Evolutionary conservation across 2,113 vertebrate species (phyloP), one percentile per base, ranked within the genome.

Genomic region (Rhinogobius similis): DNA sequence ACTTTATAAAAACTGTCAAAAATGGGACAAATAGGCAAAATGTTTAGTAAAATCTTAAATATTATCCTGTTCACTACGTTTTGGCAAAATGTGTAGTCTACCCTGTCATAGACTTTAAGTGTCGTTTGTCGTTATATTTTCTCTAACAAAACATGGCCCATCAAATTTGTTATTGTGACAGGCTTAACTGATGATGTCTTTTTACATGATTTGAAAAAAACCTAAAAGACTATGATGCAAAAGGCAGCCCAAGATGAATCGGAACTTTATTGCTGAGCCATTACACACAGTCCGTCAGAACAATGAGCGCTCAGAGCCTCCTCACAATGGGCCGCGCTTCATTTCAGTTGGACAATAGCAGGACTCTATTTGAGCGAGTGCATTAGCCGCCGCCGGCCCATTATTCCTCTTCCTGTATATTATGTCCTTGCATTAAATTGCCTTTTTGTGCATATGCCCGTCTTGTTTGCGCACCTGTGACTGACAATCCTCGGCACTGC

Each of bases 291-390:
- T 79, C 78, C 65, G 79, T 80, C 76, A 86, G 85, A 86, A 89
- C 83, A 88, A 90, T 85, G 83, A 77, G 89, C 85, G 82, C 79
- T 80, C 81, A 78, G 73, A 76, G 82, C 77, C 80, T 79, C 81
- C 86, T 76, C 77, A 77, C 83, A 89, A 88, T 81, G 75, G 85
- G 76, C 53, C n/a, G 84, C 81, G 83, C 85, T 89, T 90, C 75
- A 86, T 90, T 90, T 87, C 76, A 63, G 29, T 0, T 61, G 67
- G 67, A 73, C 86, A 90, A 89, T 78, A 76, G 82, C 43, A 55
- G 14, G 65, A 75, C 32, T 75, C 85, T 73, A 72, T 80, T 68
- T 68, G 48, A 78, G 79, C 66, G 75, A 64, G 72, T 46, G 74
- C 80, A 86, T 79, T 72, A 79, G 64, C 72, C 10, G 50, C n/a